Evolutionary conservation across 2,797 vertebrate genomes (phyloP), one percentile per base, ranked within the genome.

Genomic region (Astyanax mexicanus): DNA sequence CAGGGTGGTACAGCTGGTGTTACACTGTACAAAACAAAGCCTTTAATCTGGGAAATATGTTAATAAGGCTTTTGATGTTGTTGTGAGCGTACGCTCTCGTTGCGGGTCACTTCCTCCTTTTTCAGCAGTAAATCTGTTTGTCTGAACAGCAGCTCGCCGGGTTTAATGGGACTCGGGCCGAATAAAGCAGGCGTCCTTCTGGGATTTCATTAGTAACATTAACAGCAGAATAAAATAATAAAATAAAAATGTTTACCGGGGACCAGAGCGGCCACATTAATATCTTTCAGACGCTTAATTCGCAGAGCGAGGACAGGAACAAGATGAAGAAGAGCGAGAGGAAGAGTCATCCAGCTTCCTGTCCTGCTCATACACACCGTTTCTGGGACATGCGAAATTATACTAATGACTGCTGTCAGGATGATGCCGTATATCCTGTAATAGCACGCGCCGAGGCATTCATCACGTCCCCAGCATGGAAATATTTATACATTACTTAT

Each of bases 161-260:
- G 72, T 69, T 77, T 66, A 77, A 80, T 79, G 84, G 81, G 51
- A 64, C 72, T 47, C 64, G 37, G 62, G 38, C 57, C 62, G 72
- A 85, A 84, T 81, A 58, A 62, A 74, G 64, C 38, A 25, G 3
- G 11, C 57, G 79, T 79, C 79, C 82, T 85, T 88, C 77, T 75
- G 85, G 83, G 86, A 88, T 85, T 79, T 88, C 87, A 91, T 91
- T 90, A 90, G 87, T 79, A 84, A 87, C 87, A 89, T 86, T 86
- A 88, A 72, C 76, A 83, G 75, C 71, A 81, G 86, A 88, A 86
- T 80, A 4, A 52, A 12, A 52, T 32, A 32, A 32, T 32, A 32
- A 32, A 11, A 19, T 61, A 87, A 80, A 57, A 66, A 44, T 74
- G 83, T 85, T 86, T 88, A 85, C 86, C 80, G 80, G 77, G 65